phyloP scores from a whole-genome alignment of 2,797 vertebrate species.

The Amblyraja radiata region DNA sequence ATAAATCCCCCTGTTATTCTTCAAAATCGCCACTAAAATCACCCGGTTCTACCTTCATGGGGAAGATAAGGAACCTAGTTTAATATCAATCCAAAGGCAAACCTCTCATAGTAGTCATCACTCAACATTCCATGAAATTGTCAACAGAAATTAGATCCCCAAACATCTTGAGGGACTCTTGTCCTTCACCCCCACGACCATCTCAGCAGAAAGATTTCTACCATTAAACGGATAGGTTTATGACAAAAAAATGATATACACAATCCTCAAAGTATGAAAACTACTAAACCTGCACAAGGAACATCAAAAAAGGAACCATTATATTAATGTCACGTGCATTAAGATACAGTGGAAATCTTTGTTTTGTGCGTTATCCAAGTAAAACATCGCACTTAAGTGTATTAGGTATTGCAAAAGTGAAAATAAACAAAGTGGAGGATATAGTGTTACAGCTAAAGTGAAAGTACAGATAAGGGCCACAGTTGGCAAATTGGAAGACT shows the following conservation, averaged over 20 bases:
- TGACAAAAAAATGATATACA: not conserved
- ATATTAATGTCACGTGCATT: not conserved
- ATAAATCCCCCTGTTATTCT: not conserved
- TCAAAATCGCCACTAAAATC: not conserved
- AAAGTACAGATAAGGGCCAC: too few species aligned
- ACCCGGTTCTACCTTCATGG: not conserved
- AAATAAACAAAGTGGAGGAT: too few species aligned
- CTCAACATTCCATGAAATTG: not conserved
- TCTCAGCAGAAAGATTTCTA: not conserved
- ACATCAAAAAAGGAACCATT: not conserved
- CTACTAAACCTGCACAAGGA: not conserved
- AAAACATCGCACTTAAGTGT: too few species aligned
- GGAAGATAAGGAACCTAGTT: not conserved
- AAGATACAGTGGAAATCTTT: too few species aligned
- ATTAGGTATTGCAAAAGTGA: too few species aligned
- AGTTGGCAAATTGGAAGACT: too few species aligned
- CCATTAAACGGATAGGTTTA: not conserved
- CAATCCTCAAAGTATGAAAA: not conserved
- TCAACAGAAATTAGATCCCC: not conserved
- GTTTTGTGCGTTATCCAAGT: too few species aligned
- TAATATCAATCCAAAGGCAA: not conserved
- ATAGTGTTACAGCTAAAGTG: too few species aligned
- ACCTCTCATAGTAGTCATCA: not conserved
- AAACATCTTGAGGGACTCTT: not conserved
- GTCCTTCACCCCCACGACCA: not conserved